Percentiles rank a stretch among this genome's conserved stretches.
Evolutionary conservation across 2,797 vertebrate genomes (phyloP).

Genomic region (Huso huso): DNA sequence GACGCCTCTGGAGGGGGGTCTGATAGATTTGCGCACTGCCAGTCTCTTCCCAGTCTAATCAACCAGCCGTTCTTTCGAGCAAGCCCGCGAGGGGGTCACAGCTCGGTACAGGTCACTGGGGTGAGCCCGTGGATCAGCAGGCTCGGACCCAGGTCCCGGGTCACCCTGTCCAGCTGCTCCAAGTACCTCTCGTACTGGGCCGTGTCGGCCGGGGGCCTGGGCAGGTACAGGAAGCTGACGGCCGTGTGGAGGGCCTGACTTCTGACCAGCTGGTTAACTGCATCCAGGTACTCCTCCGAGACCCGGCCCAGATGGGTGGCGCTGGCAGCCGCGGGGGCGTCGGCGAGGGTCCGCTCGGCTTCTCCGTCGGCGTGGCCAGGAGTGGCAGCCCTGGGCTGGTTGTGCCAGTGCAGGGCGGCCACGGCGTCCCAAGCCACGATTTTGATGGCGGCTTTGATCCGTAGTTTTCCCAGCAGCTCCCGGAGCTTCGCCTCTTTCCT

Average conservation of each 20-base stretch:
- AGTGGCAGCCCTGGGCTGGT: background rate
- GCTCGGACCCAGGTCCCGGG: conserved; percentile 68
- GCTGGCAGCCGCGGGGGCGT: background rate
- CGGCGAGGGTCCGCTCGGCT: conserved; percentile 15
- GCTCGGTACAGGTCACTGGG: conserved; percentile 81
- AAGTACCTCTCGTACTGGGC: conserved; percentile 63
- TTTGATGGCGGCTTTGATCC: conserved; percentile 78
- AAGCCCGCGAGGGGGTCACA: conserved; percentile 44
- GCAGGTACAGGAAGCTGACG: conserved; percentile 81
- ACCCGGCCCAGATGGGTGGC: conserved; percentile 19
- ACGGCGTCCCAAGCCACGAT: conserved; percentile 75
- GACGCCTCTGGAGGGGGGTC: too few species aligned
- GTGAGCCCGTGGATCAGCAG: conserved; percentile 81
- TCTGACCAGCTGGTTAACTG: conserved; percentile 62
- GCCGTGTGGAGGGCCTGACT: conserved; percentile 69
- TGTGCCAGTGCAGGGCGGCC: conserved; percentile 37
- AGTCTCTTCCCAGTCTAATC: too few species aligned
- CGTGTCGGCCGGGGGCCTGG: conserved; percentile 61
- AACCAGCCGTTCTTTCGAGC: too few species aligned
- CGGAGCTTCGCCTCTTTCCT: conserved; percentile 71
- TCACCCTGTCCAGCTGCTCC: conserved; percentile 66
- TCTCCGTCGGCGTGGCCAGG: background rate
- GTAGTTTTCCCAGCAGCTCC: conserved; percentile 70
- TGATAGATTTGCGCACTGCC: too few species aligned
- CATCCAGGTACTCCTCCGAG: conserved; percentile 54